A percentile compares a stretch with the other conserved stretches of the same genome.
Evolutionary conservation across 2,113 vertebrate genomes (phyloP).

Genomic region (Nannobrachium achirus): DNA sequence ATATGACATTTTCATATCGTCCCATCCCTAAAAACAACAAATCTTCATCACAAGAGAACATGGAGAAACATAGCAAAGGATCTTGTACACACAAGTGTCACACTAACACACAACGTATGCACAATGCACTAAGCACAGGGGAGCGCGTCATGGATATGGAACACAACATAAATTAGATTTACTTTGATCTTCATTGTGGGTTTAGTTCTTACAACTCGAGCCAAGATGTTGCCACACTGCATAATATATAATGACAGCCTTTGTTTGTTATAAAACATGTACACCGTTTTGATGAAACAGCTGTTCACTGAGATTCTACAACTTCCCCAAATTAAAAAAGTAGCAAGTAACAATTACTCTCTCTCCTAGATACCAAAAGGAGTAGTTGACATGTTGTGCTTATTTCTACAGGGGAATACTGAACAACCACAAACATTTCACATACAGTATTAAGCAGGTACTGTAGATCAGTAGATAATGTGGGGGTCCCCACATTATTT

Average conservation of each 20-base stretch:
- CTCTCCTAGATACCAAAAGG: too few species aligned
- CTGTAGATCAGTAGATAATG: too few species aligned
- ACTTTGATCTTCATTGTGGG: slow-evolving; percentile 9
- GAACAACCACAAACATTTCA: too few species aligned
- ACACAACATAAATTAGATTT: slow-evolving; percentile 32
- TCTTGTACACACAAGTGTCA: slow-evolving; percentile 18
- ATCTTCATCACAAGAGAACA: slow-evolving; percentile 44
- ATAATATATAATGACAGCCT: neutral
- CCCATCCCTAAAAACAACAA: slow-evolving; percentile 44
- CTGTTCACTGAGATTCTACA: slow-evolving; percentile 10
- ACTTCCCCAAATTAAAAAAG: slow-evolving; percentile 1
- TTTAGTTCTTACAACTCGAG: slow-evolving; percentile 20
- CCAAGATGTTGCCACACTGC: neutral
- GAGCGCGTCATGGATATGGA: slow-evolving; percentile 22
- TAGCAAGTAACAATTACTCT: too few species aligned
- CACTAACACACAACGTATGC: slow-evolving; percentile 11
- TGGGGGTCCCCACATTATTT: too few species aligned
- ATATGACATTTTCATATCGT: too few species aligned
- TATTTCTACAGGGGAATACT: too few species aligned
- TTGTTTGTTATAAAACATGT: slow-evolving; percentile 16
- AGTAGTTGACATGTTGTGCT: too few species aligned
- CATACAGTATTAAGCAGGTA: too few species aligned
- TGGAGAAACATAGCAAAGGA: slow-evolving; percentile 8
- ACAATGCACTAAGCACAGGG: slow-evolving; percentile 13
- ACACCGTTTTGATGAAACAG: slow-evolving; percentile 32